Evolutionary conservation across 2,113 vertebrate genomes (phyloP).

Genomic region (Haliaeetus leucogaster): DNA sequence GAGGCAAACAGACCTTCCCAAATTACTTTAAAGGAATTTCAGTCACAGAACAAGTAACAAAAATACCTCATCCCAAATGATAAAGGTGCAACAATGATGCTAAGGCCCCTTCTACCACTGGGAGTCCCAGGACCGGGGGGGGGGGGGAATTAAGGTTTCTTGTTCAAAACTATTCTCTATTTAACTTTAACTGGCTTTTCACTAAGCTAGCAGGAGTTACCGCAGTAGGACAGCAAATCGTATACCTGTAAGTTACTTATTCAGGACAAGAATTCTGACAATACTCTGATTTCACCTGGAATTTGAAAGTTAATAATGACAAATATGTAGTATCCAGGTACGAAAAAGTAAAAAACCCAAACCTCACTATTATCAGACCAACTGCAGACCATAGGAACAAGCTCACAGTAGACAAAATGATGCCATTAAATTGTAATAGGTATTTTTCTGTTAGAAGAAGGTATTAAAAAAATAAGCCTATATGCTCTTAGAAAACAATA

Average conservation of each 20-base stretch:
- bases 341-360: background rate
- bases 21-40: background rate
- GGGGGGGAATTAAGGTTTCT: background rate
- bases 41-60: background rate
- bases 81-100: background rate
- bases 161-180: background rate
- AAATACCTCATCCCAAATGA: background rate
- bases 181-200: background rate
- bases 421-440: background rate
- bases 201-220: background rate
- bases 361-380: background rate
- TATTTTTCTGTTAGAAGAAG: background rate
- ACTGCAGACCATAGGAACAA: background rate
- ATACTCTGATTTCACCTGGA: background rate
- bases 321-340: background rate
- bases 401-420: background rate
- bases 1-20: background rate
- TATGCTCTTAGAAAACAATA: background rate
- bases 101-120: background rate
- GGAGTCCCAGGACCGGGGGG: background rate
- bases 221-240: background rate
- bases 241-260: accelerated
- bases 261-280: background rate
- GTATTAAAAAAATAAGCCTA: background rate
- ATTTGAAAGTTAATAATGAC: background rate